Conservation (phyloP, 2,888 invertebrate species). For the Gnatocerus cornutus region DNA sequence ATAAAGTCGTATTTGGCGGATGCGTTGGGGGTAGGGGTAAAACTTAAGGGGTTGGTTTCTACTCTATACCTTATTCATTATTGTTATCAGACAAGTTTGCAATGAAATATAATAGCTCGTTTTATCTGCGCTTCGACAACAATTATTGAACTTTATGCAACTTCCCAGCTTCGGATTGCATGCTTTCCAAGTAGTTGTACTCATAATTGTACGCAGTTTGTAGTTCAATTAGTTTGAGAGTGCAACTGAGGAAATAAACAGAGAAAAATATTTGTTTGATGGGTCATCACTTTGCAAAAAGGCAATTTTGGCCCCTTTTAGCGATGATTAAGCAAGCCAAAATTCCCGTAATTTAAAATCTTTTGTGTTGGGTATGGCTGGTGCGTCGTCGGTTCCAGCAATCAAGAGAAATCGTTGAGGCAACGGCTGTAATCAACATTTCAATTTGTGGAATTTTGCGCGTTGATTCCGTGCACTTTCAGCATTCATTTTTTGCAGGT, state of each 20-base stretch:
- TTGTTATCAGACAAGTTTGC: neutral
- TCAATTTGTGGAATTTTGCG: conserved; percentile 37
- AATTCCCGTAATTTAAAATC: too few relatives aligned
- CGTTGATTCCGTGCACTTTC: conserved; percentile 32
- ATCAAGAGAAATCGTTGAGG: conserved; percentile 23
- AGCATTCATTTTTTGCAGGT: conserved; percentile 38
- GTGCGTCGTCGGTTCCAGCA: conserved; percentile 16
- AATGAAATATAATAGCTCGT: neutral
- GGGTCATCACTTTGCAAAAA: too few relatives aligned
- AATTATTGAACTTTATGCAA: neutral
- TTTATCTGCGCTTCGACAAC: neutral
- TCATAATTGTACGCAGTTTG: too few relatives aligned
- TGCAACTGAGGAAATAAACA: too few relatives aligned
- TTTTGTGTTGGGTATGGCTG: too few relatives aligned
- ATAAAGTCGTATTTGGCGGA: conserved; percentile 26
- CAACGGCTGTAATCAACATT: conserved; percentile 35
- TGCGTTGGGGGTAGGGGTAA: conserved; percentile 18
- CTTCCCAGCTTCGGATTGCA: conserved; percentile 1
- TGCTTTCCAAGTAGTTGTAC: neutral
- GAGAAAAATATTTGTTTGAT: too few relatives aligned
- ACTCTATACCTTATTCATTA: conserved; percentile 8
- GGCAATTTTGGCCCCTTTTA: too few relatives aligned
- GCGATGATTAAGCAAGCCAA: too few relatives aligned
- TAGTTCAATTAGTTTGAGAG: too few relatives aligned
- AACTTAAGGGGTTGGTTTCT: conserved; percentile 11